Conservation (phyloP, 2,888 invertebrate species). For the Napeogenes sylphis region DNA sequence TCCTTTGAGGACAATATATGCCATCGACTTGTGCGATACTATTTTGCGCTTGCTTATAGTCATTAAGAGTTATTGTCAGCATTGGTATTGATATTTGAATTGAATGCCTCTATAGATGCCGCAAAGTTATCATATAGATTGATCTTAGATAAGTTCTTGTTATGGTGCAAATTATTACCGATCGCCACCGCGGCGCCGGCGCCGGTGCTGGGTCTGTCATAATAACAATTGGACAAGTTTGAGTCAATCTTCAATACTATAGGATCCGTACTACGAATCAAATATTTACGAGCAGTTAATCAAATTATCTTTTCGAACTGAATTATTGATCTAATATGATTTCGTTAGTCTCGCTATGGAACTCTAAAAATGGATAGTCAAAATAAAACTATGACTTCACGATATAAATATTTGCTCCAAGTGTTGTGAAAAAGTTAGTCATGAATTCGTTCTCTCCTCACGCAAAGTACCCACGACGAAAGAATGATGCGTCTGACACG, state of each 20-base stretch:
- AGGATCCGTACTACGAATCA: background rate
- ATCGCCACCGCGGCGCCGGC: slow-evolving; percentile 23
- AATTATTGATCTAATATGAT: background rate
- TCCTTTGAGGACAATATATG: slow-evolving; percentile 70
- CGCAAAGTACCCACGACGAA: slow-evolving; percentile 19
- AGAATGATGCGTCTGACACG: slow-evolving; percentile 26
- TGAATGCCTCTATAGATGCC: slow-evolving; percentile 64
- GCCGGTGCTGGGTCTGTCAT: slow-evolving; percentile 13
- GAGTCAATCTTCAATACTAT: background rate
- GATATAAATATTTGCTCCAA: slow-evolving; percentile 26
- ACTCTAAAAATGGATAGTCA: background rate
- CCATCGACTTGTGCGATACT: slow-evolving; percentile 67
- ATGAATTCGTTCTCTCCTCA: slow-evolving; percentile 26
- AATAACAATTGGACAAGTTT: slow-evolving; percentile 10
- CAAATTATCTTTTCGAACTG: too few species aligned
- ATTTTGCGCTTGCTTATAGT: slow-evolving; percentile 66
- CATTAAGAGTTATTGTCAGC: slow-evolving; percentile 72
- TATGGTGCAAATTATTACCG: slow-evolving; percentile 49
- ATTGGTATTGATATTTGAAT: slow-evolving; percentile 67
- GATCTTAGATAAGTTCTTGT: slow-evolving; percentile 60
- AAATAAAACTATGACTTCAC: slow-evolving; percentile 25
- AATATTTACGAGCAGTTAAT: background rate
- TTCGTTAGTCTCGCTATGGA: background rate
- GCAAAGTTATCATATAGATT: slow-evolving; percentile 59
- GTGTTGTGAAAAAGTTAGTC: slow-evolving; percentile 36